These are phyloP conservation scores for Planococcus citri DNA, from an alignment of 1,140 invertebrate genomes.

Conservation along the genomic window DNA sequence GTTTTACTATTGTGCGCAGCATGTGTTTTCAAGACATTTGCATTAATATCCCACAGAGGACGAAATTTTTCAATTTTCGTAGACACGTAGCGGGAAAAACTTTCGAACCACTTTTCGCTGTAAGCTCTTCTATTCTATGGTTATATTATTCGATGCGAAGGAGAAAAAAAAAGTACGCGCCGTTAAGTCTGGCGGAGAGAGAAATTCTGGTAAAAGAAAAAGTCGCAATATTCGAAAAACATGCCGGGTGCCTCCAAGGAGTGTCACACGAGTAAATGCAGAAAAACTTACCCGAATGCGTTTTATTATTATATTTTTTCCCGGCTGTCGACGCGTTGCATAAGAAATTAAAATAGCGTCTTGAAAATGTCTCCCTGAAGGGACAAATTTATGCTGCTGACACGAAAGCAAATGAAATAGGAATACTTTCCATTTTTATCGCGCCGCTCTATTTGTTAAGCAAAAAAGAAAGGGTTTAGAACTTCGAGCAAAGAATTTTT, in stretches of 20 bases:
- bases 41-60: conserved; percentile 6
- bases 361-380: not conserved
- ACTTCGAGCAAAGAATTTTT: too few species aligned
- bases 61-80: conserved; percentile 3
- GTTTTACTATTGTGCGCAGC: not conserved
- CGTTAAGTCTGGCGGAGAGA: not conserved
- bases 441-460: too few species aligned
- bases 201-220: not conserved
- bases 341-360: not conserved
- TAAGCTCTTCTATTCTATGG: not conserved
- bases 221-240: not conserved
- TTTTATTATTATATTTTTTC: conserved; percentile 1
- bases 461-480: too few species aligned
- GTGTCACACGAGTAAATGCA: not conserved
- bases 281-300: not conserved
- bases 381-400: not conserved
- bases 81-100: not conserved
- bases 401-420: too few species aligned
- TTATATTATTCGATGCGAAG: not conserved
- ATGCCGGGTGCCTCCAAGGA: not conserved
- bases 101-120: not conserved
- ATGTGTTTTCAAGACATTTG: not conserved
- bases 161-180: not conserved
- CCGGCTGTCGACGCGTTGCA: not conserved
- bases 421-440: too few species aligned